These are phyloP conservation scores for Fulmarus glacialis DNA, from an alignment of 2,113 vertebrate genomes.

Conservation along the genomic window DNA sequence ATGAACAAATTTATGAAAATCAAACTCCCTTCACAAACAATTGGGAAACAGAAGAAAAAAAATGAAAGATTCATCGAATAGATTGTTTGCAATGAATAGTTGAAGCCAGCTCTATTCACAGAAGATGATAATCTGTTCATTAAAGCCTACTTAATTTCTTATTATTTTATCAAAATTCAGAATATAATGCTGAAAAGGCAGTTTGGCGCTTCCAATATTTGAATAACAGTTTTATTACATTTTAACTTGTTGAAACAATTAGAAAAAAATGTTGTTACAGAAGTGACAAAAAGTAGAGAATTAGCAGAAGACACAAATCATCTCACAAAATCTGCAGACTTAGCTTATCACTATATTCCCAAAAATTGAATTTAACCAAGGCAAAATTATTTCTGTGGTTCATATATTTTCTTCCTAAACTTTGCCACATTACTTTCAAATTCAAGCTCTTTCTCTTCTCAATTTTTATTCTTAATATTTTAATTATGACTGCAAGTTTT, in stretches of 20 bases:
- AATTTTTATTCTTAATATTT: not conserved
- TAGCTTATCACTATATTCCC: fast-evolving
- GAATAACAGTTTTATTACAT: not conserved
- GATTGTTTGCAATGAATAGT: not conserved
- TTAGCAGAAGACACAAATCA: not conserved
- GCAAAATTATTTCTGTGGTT: not conserved
- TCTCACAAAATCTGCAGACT: not conserved
- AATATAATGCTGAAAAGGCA: not conserved
- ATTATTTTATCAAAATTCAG: not conserved
- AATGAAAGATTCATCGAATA: not conserved
- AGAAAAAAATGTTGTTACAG: not conserved
- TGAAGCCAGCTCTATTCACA: not conserved
- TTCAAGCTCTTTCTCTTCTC: not conserved
- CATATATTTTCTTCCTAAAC: not conserved
- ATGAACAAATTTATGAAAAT: constrained; percentile 5
- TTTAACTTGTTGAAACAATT: not conserved
- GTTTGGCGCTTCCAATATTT: not conserved
- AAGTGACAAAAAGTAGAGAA: not conserved
- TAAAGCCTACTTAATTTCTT: not conserved
- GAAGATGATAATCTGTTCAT: not conserved
- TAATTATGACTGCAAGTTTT: not conserved
- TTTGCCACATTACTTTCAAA: not conserved
- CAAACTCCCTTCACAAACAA: not conserved
- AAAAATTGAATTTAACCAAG: not conserved
- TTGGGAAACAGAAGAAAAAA: not conserved